These are phyloP conservation scores for Enteromius viviparus DNA, from an alignment of 2,797 vertebrate genomes.

Conservation along the genomic window DNA sequence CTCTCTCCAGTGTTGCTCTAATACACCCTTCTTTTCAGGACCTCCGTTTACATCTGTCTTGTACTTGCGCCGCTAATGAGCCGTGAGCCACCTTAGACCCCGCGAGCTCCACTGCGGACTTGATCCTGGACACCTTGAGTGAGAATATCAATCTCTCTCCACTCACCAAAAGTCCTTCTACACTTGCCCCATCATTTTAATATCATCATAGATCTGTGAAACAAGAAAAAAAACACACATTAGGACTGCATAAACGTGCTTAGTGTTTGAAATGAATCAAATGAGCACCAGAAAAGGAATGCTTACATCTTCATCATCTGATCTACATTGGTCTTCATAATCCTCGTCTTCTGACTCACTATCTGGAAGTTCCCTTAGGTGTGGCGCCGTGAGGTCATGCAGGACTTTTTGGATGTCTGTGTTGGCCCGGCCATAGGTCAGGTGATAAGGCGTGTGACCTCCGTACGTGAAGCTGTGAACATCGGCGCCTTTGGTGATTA, in stretches of 20 bases:
- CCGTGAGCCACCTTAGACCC: not conserved
- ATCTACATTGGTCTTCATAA: constrained; percentile 58
- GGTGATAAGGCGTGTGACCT: constrained; percentile 91
- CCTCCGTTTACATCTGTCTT: constrained; percentile 12
- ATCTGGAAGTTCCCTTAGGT: constrained; percentile 87
- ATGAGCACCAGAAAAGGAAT: not conserved
- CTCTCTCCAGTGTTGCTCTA: constrained; percentile 48
- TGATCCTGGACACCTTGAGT: not conserved
- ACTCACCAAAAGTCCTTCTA: constrained; percentile 7
- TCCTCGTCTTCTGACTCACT: constrained; percentile 86
- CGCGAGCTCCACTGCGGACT: not conserved
- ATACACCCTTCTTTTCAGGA: constrained; percentile 24
- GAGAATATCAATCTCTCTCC: constrained; percentile 16
- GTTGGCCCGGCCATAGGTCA: constrained; percentile 89
- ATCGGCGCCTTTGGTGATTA: constrained; percentile 87
- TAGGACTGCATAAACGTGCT: not conserved
- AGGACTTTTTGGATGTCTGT: constrained; percentile 85
- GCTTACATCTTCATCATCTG: constrained; percentile 69
- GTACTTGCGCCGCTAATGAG: not conserved
- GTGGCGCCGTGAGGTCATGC: constrained; percentile 79
- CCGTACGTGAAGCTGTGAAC: constrained; percentile 93
- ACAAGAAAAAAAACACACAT: constrained; percentile 20
- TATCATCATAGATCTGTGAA: constrained; percentile 79
- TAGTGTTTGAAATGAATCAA: not conserved
- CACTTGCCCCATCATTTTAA: constrained; percentile 76